Base-by-base conservation (phyloP, 2,113 vertebrate genomes). In the Leptobrachium ailaonicum region DNA sequence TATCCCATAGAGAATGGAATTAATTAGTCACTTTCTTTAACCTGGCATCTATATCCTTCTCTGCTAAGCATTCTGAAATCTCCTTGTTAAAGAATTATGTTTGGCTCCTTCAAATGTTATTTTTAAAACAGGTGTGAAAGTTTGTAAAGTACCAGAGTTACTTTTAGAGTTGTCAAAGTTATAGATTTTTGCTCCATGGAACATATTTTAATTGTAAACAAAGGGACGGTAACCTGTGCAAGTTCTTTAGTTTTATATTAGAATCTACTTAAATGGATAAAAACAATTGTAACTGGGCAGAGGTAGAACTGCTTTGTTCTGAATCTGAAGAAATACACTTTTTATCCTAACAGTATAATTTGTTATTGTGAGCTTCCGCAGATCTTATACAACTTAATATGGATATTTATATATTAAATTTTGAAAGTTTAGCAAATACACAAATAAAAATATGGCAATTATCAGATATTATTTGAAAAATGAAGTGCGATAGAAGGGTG, bases 21-120 rank as follows among this genome's bases (percentile, higher is more conserved):
- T 71, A 79, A 79, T 79, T 79, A 71, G 76, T 71, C 68, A 71
- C 43, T 78, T 78, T 71, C 53, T 45, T 40, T 14, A 10, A 64
- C 41, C 56, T 79, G 68, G 68, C 68, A 8, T 50, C 9, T 47
- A 9, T 71, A 64, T 11, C 64, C 60, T 62, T 53, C 42, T 50
- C 6, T 11, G 32, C n/a, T 63, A 42, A 67, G 64, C 41, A 10
- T 41, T 67, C 10, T 67, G 40, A 67, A 67, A 41, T 67, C 56
- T 60, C 10, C 32, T 67, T 42, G 10, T 67, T 11, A 67, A 67
- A 67, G 40, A 67, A 67, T 67, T 67, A 67, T 67, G 64, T 60
- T 60, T 60, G 56, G 56, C 56, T 60, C 56, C 3, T 13, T 11
- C 11, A 60, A 60, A 60, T 60, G 56, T 60, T 60, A 60, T 11